Evolutionary conservation across 2,113 vertebrate species (phyloP).

Genomic region (Cercocebus atys): DNA sequence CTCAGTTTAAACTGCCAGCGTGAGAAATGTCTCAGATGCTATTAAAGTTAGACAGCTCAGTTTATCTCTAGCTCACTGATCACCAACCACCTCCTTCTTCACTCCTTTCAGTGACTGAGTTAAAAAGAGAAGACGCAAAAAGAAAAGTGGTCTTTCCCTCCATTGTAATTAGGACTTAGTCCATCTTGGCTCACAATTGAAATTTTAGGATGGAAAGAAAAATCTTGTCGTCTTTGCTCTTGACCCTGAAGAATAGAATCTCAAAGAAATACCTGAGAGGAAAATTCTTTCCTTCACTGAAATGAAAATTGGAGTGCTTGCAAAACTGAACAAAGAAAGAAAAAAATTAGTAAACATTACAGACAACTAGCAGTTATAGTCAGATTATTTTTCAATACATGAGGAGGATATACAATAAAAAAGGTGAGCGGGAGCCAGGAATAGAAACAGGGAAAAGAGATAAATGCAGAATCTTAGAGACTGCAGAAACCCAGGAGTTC

Average conservation of each 20-base stretch:
- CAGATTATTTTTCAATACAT: neutral
- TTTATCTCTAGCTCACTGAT: neutral
- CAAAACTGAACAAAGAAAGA: neutral
- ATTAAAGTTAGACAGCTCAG: constrained; percentile 13
- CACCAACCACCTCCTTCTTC: neutral
- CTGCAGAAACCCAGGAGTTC: neutral
- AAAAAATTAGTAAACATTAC: neutral
- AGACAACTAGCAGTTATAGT: neutral
- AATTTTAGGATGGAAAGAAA: constrained; percentile 31
- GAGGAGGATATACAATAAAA: neutral
- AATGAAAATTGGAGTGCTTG: neutral
- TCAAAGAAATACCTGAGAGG: constrained; percentile 23
- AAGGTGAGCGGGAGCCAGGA: neutral
- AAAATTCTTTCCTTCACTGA: neutral
- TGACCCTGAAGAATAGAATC: constrained; percentile 22
- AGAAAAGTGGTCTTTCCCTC: neutral
- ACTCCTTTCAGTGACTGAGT: neutral
- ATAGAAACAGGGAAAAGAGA: neutral
- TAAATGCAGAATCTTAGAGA: neutral
- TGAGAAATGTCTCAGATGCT: neutral
- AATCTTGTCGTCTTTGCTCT: neutral
- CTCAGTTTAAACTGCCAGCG: neutral
- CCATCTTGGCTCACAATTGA: neutral
- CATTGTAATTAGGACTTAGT: no score
- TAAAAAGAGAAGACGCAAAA: neutral